Evolutionary conservation across 1,140 invertebrate genomes (phyloP).

Genomic region (Drosophila suzukii): DNA sequence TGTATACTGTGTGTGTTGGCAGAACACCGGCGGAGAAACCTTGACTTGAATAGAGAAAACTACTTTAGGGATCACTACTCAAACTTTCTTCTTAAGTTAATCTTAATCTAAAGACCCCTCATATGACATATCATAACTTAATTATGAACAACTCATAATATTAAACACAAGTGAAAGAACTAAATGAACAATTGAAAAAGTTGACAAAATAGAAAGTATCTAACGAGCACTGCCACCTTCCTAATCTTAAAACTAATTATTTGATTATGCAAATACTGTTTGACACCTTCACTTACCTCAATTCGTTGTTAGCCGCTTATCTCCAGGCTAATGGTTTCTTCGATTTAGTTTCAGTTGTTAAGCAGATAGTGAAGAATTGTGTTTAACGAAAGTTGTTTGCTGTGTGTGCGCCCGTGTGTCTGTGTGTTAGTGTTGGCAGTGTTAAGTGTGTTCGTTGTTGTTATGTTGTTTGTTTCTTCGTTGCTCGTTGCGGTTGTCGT

Average conservation of each 20-base stretch:
- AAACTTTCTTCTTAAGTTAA: no score
- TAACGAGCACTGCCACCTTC: neutral
- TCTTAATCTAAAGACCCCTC: no score
- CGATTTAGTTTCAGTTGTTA: conserved; percentile 52
- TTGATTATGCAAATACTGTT: conserved; percentile 14
- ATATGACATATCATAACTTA: no score
- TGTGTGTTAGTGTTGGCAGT: conserved; percentile 42
- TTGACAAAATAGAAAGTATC: neutral
- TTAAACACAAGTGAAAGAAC: no score
- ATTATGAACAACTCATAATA: neutral
- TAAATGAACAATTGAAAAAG: neutral
- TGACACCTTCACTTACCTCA: conserved; percentile 46
- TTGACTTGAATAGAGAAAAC: no score
- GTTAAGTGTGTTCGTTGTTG: conserved; percentile 41
- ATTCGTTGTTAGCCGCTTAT: conserved; percentile 43
- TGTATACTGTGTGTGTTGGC: no score
- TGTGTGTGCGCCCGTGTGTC: conserved; percentile 51
- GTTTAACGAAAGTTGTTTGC: conserved; percentile 68
- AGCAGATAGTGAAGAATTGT: conserved; percentile 33
- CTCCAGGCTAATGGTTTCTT: conserved; percentile 23
- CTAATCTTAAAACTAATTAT: conserved; percentile 6
- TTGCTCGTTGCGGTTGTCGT: conserved; percentile 58
- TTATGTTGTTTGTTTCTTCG: conserved; percentile 42
- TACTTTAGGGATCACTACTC: no score
- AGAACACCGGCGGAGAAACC: no score